phyloP scores from a whole-genome alignment of 2,888 invertebrate species.

The Aromia moschata region DNA sequence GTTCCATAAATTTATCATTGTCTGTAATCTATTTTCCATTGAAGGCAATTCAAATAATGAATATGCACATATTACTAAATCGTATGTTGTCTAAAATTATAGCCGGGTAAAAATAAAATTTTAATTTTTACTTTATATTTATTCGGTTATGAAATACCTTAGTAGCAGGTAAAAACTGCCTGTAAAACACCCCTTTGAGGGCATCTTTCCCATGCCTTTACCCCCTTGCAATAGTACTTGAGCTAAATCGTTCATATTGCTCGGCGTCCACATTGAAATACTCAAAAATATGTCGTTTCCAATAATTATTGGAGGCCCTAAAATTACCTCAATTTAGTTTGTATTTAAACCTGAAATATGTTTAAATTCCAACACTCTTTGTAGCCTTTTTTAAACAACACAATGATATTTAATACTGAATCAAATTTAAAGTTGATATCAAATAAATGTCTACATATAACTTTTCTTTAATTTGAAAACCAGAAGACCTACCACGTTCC shows the following conservation, averaged over 20 bases:
- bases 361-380: too few relatives aligned
- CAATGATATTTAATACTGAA: too few relatives aligned
- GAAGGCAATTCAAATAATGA: constrained; percentile 82
- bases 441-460: too few relatives aligned
- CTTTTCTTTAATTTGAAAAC: too few relatives aligned
- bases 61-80: constrained; percentile 83
- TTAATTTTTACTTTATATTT: neutral
- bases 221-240: constrained; percentile 75
- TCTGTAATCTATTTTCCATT: constrained; percentile 72
- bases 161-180: constrained; percentile 83
- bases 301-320: constrained; percentile 75
- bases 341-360: too few relatives aligned
- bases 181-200: constrained; percentile 73
- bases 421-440: too few relatives aligned
- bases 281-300: constrained; percentile 79
- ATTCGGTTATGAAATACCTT: constrained; percentile 58
- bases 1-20: constrained; percentile 82
- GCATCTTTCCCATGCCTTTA: constrained; percentile 68
- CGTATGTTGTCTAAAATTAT: constrained; percentile 71
- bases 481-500: constrained; percentile 79
- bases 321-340: too few relatives aligned
- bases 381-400: too few relatives aligned
- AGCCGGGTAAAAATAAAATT: constrained; percentile 27
- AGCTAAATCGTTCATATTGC: constrained; percentile 84
- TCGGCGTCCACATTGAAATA: constrained; percentile 83